Evolutionary conservation across 2,113 vertebrate genomes (phyloP), one percentile per base, ranked within the genome.

Genomic region (Thamnaconus septentrionalis): DNA sequence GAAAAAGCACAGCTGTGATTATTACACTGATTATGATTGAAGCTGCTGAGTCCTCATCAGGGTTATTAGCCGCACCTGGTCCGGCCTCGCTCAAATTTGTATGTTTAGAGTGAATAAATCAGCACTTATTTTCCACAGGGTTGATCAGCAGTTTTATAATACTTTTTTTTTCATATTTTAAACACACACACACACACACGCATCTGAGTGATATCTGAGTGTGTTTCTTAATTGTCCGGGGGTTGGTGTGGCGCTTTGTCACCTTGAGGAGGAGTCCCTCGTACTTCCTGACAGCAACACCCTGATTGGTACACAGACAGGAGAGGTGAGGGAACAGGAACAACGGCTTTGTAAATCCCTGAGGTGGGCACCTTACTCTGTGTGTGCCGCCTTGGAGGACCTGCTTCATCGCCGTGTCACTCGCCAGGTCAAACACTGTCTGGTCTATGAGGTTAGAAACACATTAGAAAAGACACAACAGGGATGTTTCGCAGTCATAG

Each of bases 241-340:
- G 1, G 6, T 56, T n/a, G 51, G 46, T 59, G 8, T 40, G 53
- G 41, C 6, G 18, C 1, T 31, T 31, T 2, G 63, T 66, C 74
- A 98, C 97, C 94, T 99, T 98, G 92, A 93, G 94, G 1, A 99
- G 93, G 31, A 90, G 89, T 12, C 96, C 97, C 78, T 98, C 95
- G 0, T 90, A 94, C 63, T 90, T 88, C 81, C 89, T 93, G 81
- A 96, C 80, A 4, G 85, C 89, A 88, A 77, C 81, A 60, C 74
- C 92, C 92, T 97, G 94, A 70, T 46, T 64, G 74, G 0, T 61
- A 69, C 75, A 53, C 40, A 73, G 12, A 49, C 4, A 41, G 46
- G 7, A 54, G 75, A 73, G 48, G 69, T 40, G 8, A 61, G 10
- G 8, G 12, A 52, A 62, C 31, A 39, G 48, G 54, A 51, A 47